Conservation (phyloP, 2,888 invertebrate genomes). For the Pollenia angustigena region DNA sequence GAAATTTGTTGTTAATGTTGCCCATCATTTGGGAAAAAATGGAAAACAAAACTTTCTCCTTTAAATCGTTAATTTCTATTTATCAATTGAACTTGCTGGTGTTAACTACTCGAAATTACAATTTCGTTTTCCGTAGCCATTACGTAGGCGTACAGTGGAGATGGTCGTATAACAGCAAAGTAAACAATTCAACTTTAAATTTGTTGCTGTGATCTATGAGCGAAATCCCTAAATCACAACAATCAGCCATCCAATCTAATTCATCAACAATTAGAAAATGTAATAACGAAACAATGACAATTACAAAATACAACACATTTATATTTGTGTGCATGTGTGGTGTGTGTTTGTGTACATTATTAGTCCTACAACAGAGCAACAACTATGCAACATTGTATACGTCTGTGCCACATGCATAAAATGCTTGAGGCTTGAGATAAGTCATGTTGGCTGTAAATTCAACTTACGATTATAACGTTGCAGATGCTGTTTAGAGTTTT, state of each 20-base stretch:
- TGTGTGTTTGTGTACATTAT: neutral
- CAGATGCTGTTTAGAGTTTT: constrained; percentile 35
- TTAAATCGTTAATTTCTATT: neutral
- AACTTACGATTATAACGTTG: constrained; percentile 40
- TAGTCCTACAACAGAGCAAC: neutral
- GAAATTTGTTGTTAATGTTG: too few relatives aligned
- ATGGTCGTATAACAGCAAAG: constrained; percentile 1
- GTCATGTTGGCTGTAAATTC: constrained; percentile 46
- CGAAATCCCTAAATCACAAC: constrained; percentile 55
- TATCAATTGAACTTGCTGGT: neutral
- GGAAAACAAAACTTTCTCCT: neutral
- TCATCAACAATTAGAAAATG: constrained; percentile 65
- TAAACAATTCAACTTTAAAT: neutral
- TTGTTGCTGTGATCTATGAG: constrained; percentile 18
- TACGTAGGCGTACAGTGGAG: neutral
- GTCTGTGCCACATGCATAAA: constrained; percentile 27
- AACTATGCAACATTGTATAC: neutral
- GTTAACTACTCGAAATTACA: neutral
- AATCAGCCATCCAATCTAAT: constrained; percentile 32
- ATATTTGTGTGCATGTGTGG: too few relatives aligned
- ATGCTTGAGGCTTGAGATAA: constrained; percentile 42
- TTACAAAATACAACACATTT: constrained; percentile 38
- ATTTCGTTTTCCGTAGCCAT: neutral
- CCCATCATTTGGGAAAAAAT: neutral
- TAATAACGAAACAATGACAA: constrained; percentile 64